Percentiles rank a stretch among this genome's conserved stretches.
Conservation (phyloP, 2,888 invertebrate genomes). For the Spilosoma lubricipeda region DNA sequence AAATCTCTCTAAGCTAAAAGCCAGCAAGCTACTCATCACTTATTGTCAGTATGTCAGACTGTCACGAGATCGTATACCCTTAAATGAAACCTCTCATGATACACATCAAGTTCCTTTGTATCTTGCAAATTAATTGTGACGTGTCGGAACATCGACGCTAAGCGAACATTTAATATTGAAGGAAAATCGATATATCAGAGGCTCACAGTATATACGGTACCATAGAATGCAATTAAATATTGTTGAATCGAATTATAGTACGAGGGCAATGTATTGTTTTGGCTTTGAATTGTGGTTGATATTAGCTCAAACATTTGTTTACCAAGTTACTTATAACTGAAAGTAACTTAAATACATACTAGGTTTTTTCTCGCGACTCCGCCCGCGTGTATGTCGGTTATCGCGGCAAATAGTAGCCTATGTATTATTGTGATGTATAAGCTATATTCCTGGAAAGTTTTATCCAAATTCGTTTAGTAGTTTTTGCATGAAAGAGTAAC, state of each 20-base stretch:
- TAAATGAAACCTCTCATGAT: neutral
- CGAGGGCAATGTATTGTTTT: no score
- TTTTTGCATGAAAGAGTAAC: no score
- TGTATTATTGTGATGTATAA: no score
- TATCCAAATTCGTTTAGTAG: no score
- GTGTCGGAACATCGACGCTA: neutral
- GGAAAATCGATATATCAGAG: neutral
- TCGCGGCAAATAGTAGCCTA: no score
- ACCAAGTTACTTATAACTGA: no score
- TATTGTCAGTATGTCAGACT: neutral
- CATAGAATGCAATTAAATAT: neutral
- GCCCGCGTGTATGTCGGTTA: no score
- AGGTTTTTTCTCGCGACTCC: no score
- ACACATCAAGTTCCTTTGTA: neutral
- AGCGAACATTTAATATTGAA: neutral
- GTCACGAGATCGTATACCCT: neutral
- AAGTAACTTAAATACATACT: no score
- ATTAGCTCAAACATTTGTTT: no score
- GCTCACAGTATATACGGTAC: neutral
- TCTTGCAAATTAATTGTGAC: neutral
- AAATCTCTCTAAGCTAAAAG: neutral
- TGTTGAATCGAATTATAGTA: neutral
- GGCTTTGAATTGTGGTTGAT: no score
- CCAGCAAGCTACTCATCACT: neutral
- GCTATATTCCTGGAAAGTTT: no score